These are phyloP conservation scores for Ethmia dodecea DNA, from an alignment of 2,888 invertebrate species.

Conservation along the genomic window DNA sequence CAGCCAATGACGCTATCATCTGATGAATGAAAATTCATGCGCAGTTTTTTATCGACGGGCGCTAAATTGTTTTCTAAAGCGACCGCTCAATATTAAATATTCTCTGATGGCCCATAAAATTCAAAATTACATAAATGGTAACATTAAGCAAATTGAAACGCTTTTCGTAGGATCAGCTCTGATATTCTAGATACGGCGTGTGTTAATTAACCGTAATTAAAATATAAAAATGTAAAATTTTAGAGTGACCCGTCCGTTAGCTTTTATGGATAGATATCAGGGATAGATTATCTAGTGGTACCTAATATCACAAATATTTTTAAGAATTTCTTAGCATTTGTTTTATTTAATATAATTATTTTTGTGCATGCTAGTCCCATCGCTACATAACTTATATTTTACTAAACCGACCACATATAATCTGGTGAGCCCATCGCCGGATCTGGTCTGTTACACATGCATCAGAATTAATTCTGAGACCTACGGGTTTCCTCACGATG, in stretches of 20 bases:
- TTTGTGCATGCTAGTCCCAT: no score
- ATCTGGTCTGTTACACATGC: no score
- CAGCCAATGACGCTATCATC: neutral
- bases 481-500: no score
- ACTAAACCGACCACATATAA: no score
- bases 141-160: conserved; percentile 50
- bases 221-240: conserved; percentile 22
- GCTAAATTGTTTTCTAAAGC: conserved; percentile 9
- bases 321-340: no score
- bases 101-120: conserved; percentile 52
- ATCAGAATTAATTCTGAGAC: no score
- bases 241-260: conserved; percentile 25
- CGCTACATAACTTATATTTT: no score
- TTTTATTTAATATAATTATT: no score
- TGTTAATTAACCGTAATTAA: conserved; percentile 28
- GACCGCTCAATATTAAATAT: conserved; percentile 28
- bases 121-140: conserved; percentile 48
- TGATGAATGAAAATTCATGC: no score
- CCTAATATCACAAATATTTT: no score
- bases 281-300: no score
- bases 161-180: conserved; percentile 36
- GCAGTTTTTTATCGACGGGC: neutral
- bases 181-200: conserved; percentile 22
- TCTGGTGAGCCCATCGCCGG: no score
- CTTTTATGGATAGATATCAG: conserved; percentile 36